These are phyloP conservation scores for Sericinus montela DNA, from an alignment of 2,888 invertebrate species.

Conservation along the genomic window DNA sequence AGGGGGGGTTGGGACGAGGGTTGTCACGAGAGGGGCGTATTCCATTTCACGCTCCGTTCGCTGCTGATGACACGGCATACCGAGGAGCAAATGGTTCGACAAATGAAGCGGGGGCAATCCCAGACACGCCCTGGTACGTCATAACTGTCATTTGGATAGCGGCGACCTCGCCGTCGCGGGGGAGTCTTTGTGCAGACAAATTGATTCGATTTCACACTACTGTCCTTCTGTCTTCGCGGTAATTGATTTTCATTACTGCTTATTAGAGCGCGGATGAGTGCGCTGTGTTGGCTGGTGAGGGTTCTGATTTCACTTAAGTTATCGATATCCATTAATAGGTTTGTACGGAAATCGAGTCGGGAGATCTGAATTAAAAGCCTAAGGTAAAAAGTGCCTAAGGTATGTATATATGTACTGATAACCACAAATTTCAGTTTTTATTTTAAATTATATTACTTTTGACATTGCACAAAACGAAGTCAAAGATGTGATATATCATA, in stretches of 20 bases:
- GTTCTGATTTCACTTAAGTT: background rate
- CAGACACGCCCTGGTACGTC: conserved; percentile 68
- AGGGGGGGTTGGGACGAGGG: conserved; percentile 38
- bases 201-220: conserved; percentile 56
- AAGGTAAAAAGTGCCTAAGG: no score
- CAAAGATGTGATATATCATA: no score
- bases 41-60: conserved; percentile 77
- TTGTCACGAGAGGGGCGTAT: conserved; percentile 70
- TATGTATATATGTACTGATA: no score
- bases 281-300: background rate
- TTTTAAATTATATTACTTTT: no score
- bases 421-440: no score
- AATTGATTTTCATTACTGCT: conserved; percentile 17
- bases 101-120: conserved; percentile 71
- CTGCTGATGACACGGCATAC: conserved; percentile 77
- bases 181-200: conserved; percentile 51
- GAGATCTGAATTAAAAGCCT: no score
- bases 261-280: background rate
- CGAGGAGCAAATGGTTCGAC: conserved; percentile 73
- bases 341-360: no score
- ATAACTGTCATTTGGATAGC: conserved; percentile 65
- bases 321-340: no score
- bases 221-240: conserved; percentile 28
- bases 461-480: no score
- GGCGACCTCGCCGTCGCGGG: conserved; percentile 30